Conservation (phyloP, 2,888 invertebrate genomes). For the Eupsilia transversa region DNA sequence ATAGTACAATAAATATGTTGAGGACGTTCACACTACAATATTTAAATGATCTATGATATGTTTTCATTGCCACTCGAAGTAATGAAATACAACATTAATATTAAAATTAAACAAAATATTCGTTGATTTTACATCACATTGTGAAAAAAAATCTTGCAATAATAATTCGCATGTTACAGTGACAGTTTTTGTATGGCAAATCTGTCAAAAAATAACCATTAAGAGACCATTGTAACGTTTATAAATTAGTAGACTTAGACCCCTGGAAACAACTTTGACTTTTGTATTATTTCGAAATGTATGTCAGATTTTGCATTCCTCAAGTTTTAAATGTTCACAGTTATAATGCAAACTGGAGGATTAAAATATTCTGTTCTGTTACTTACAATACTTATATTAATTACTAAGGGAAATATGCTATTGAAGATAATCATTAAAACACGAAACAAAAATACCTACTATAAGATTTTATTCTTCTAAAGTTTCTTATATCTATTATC, state of each 20-base stretch:
- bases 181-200: too few species aligned
- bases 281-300: constrained; percentile 10
- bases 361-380: background rate
- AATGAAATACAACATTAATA: constrained; percentile 7
- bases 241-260: too few species aligned
- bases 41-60: constrained; percentile 17
- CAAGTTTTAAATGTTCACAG: background rate
- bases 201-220: too few species aligned
- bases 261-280: background rate
- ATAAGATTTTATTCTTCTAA: background rate
- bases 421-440: too few species aligned
- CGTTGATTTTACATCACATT: background rate
- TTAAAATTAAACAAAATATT: background rate
- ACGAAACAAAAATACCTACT: background rate
- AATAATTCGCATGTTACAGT: background rate
- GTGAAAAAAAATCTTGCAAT: background rate
- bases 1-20: background rate
- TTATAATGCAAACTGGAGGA: background rate
- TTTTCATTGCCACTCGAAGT: background rate
- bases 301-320: constrained; percentile 1
- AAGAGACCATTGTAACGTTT: too few species aligned
- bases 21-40: constrained; percentile 8
- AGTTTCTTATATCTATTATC: background rate
- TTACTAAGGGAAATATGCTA: too few species aligned
- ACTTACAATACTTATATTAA: too few species aligned